Base-by-base conservation (phyloP, 2,797 vertebrate genomes). In the Babyrousa celebensis region DNA sequence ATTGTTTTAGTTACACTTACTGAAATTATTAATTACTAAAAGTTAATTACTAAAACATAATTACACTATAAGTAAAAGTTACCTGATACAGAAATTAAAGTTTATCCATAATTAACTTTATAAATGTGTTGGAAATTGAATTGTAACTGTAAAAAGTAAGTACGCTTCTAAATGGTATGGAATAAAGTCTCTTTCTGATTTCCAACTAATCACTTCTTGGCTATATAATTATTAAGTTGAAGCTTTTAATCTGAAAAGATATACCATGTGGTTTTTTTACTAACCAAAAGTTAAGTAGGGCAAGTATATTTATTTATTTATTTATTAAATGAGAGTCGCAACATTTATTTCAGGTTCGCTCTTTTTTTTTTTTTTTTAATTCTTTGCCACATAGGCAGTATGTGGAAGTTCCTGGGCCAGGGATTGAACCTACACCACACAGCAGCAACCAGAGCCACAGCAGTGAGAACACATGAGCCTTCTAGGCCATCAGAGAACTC, bases 21-120 rank as follows among this genome's bases (percentile, higher is more conserved):
- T 16, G 17, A 71, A 95, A 72, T 72, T 85, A 67, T 25, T 93
- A 82, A 85, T 74, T 78, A 58, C 14, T 43, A 82, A 95, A 83
- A 89, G 54, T 58, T 78, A 78, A 78, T 58, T 58, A 23, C n/a
- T 78, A 21, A 82, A 84, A 48, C 21, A 32, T 52, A 58, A 82
- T 72, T 70, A 63, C 5, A 36, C n/a, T 36, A 85, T 93, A 86
- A 89, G 36, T 74, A 6, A 32, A 87, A 85, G 5, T 67, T 89
- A 63, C 15, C 32, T 43, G 18, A 36, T 12, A 65, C 7, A 91
- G 68, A 79, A 21, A 86, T 58, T 74, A 83, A 84, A 82, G 0
- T 82, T 92, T n/a, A 92, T 56, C 63, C 20, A 71, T 67, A 91
- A 27, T 60, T 91, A 68, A 94, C 21, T 92, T 70, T 83, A 70